These are phyloP conservation scores for Diaphora mendica DNA, from an alignment of 2,888 invertebrate species.

Conservation along the genomic window DNA sequence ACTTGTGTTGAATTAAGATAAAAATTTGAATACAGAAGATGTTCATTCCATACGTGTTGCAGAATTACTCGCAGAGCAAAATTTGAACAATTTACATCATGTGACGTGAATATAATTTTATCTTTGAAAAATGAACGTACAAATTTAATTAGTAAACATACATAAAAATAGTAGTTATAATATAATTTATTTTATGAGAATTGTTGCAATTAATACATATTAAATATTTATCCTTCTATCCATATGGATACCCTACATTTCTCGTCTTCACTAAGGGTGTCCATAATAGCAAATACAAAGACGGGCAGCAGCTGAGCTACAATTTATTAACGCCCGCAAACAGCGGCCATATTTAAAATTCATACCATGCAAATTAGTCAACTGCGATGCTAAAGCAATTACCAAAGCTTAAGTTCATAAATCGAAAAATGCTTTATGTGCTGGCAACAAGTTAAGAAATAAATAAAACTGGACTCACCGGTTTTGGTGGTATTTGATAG, in stretches of 20 bases:
- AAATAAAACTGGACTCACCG: conserved; percentile 76
- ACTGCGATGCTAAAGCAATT: conserved; percentile 68
- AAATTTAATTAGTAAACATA: neutral
- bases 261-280: conserved; percentile 26
- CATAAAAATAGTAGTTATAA: neutral
- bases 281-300: conserved; percentile 55
- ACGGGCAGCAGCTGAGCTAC: conserved; percentile 60
- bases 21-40: neutral
- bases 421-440: conserved; percentile 80
- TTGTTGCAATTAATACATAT: neutral
- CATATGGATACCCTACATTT: conserved; percentile 27
- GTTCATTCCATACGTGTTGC: neutral
- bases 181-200: neutral
- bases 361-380: conserved; percentile 76
- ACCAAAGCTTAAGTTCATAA: conserved; percentile 68
- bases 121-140: neutral
- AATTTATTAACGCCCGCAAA: conserved; percentile 57
- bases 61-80: neutral
- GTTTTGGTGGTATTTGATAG: conserved; percentile 60
- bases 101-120: neutral
- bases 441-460: conserved; percentile 82
- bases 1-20: neutral
- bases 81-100: neutral
- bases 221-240: neutral
- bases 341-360: conserved; percentile 71